These are phyloP conservation scores for Haplotaxodon microlepis DNA, from an alignment of 2,113 vertebrate species.

Conservation along the genomic window DNA sequence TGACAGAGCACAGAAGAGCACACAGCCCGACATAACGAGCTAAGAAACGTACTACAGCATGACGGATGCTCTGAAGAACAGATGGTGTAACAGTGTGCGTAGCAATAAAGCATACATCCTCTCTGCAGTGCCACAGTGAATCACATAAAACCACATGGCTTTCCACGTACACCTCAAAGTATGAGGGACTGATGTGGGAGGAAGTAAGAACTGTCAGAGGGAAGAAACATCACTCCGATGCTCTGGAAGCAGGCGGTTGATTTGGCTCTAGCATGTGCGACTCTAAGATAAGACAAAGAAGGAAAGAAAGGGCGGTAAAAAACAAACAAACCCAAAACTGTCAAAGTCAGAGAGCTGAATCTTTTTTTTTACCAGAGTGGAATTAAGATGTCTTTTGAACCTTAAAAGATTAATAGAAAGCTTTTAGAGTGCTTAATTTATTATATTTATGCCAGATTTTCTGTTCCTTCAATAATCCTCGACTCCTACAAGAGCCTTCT, in stretches of 20 bases:
- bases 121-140: slow-evolving; percentile 10
- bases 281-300: neutral
- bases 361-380: neutral
- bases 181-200: neutral
- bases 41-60: neutral
- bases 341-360: neutral
- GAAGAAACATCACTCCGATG: neutral
- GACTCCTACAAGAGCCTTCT: neutral
- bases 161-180: neutral
- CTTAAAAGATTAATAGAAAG: neutral
- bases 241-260: neutral
- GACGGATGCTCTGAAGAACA: neutral
- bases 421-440: neutral
- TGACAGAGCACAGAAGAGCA: neutral
- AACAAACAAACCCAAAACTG: neutral
- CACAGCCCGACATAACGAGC: neutral
- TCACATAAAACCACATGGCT: neutral
- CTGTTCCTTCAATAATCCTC: neutral
- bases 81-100: slow-evolving; percentile 16
- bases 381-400: neutral
- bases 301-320: neutral
- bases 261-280: neutral
- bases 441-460: neutral
- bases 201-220: neutral
- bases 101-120: slow-evolving; percentile 7